Base-by-base conservation (phyloP, 2,888 invertebrate genomes). In the Nasonia oneida region DNA sequence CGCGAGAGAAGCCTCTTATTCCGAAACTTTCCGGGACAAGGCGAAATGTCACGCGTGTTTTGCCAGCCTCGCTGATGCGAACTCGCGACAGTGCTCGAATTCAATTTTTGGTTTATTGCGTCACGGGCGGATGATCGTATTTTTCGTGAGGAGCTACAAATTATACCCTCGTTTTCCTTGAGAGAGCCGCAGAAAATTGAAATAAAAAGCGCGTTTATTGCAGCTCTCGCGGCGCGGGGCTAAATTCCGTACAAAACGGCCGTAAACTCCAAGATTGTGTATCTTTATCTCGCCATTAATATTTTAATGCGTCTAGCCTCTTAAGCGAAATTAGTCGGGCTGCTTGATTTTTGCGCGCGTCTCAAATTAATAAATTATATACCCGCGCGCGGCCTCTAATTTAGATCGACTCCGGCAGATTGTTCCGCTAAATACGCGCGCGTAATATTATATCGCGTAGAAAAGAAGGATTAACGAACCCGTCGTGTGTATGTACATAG, bases 41-140 rank as follows among this genome's bases (percentile, higher is more conserved):
- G 88, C 88, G 88, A 89, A 89, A 89, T 88, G 89, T 89, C 88
- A 88, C 89, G 88, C 89, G 88, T 88, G 87, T 89, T 88, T 89
- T 84, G 23, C 23, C 23, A 23, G 23, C 23, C 23, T 23, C 23
- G 23, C 23, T 23, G 23, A 23, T 23, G 23, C 23, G 23, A 23
- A 23, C 23, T 23, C 23, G 23, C 23, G 23, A 23, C 23, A 23
- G 0, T 23, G 23, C 23, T 23, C 23, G 23, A 23, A 23, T 23
- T 23, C 23, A 23, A 23, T 23, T 23, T 23, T 23, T 23, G 23
- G 23, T 23, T 23, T 23, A 23, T 23, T 23, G 5, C 37, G 37
- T 37, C 37, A 37, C 37, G 37, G 3, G 37, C 29, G 37, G 37
- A 8, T 39, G 70, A 53, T 39, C 78, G 8, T 23, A 33, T 70